A percentile compares a stretch with the other conserved stretches of the same genome.
These are phyloP conservation scores for Calcarius lapponicus DNA, from an alignment of 2,797 vertebrate genomes.

Conservation along the genomic window DNA sequence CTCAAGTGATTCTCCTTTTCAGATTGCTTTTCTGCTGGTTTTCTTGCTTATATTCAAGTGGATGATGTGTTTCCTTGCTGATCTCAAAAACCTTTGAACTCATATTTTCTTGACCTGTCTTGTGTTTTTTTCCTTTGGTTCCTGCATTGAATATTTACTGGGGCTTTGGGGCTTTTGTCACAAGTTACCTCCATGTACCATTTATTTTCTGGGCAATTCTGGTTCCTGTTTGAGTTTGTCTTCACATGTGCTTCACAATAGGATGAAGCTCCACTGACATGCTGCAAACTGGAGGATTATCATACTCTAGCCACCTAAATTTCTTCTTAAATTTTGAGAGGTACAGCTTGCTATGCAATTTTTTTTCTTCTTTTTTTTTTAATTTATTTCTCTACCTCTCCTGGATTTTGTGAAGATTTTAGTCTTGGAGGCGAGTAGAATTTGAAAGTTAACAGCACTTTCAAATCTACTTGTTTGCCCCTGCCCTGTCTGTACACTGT, in stretches of 20 bases:
- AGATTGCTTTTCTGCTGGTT: background rate
- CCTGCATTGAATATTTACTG: background rate
- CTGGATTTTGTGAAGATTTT: background rate
- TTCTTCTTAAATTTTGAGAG: background rate
- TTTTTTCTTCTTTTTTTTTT: too few relatives aligned
- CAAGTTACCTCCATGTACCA: background rate
- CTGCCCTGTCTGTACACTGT: background rate
- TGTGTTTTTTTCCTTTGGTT: background rate
- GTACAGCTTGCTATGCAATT: background rate
- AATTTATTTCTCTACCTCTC: background rate
- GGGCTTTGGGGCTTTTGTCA: background rate
- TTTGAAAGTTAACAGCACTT: background rate
- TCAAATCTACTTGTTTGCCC: background rate
- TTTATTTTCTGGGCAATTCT: background rate
- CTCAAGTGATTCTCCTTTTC: background rate
- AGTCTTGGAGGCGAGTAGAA: background rate
- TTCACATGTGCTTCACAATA: background rate
- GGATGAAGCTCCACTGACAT: background rate
- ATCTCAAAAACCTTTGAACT: background rate
- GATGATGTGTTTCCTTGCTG: background rate
- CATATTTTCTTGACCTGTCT: background rate
- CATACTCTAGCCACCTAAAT: background rate
- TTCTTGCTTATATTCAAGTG: background rate
- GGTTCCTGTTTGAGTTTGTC: background rate
- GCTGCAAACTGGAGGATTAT: background rate